phyloP scores from a whole-genome alignment of 1,140 invertebrate genomes.

The Danaus plexippus region DNA sequence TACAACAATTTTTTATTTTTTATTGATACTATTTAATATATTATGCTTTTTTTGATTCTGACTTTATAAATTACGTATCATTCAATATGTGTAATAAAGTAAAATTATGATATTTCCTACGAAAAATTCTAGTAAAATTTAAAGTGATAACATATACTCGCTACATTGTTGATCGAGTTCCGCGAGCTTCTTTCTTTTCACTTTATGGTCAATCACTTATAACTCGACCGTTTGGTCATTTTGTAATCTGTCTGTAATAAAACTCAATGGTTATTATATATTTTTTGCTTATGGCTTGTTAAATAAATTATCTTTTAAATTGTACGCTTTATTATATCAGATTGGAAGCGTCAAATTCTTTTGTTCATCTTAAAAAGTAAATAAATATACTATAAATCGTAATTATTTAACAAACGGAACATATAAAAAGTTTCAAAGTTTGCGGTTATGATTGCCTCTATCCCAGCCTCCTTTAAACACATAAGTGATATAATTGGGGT shows the following conservation, averaged over 20 bases:
- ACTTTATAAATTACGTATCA: too few relatives aligned
- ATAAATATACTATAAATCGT: too few relatives aligned
- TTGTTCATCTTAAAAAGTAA: constrained; percentile 1
- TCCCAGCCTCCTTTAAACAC: constrained; percentile 68
- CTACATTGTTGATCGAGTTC: constrained; percentile 51
- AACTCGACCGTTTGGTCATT: constrained; percentile 46
- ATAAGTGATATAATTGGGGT: constrained; percentile 71
- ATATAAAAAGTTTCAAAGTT: too few relatives aligned
- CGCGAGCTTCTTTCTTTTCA: constrained; percentile 38
- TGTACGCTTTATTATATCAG: constrained; percentile 20
- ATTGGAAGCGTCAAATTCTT: too few relatives aligned
- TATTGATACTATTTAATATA: too few relatives aligned
- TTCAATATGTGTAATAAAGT: too few relatives aligned
- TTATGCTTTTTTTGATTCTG: too few relatives aligned
- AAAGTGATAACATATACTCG: too few relatives aligned
- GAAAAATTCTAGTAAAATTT: too few relatives aligned
- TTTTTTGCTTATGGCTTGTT: background rate
- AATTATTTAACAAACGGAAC: too few relatives aligned
- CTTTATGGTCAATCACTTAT: constrained; percentile 60
- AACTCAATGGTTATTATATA: constrained; percentile 54
- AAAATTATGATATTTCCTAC: too few relatives aligned
- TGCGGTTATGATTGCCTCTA: constrained; percentile 54
- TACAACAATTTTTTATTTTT: too few relatives aligned
- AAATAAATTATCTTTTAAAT: constrained; percentile 35
- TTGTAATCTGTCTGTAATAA: constrained; percentile 57